Evolutionary conservation across 2,797 vertebrate genomes (phyloP).

Genomic region (Meda fulgida): DNA sequence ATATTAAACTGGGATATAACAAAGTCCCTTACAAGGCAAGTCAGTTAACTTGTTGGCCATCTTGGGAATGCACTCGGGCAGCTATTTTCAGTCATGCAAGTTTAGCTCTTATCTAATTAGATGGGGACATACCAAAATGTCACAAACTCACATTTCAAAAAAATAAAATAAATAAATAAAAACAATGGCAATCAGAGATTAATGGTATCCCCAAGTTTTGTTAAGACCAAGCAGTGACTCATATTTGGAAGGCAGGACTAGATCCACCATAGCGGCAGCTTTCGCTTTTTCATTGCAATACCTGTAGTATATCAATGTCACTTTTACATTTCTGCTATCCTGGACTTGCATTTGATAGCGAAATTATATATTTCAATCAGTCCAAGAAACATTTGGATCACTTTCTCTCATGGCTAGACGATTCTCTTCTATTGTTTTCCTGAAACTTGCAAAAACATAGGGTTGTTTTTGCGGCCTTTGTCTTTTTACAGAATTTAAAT

Average conservation of each 20-base stretch:
- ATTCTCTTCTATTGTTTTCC: background rate
- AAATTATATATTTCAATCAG: background rate
- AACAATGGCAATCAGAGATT: background rate
- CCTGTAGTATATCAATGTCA: background rate
- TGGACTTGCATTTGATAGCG: background rate
- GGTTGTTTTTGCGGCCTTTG: background rate
- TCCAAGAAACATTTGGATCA: background rate
- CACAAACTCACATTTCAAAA: background rate
- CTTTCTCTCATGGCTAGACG: background rate
- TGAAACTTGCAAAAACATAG: background rate
- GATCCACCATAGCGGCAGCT: background rate
- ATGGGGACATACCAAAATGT: background rate
- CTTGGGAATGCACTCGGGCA: background rate
- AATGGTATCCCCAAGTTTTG: background rate
- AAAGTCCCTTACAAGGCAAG: slow-evolving; percentile 1
- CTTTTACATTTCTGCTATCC: background rate
- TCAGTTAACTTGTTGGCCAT: background rate
- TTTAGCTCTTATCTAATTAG: slow-evolving; percentile 10
- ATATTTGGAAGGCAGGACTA: background rate
- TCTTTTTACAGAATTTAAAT: background rate
- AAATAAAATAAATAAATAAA: background rate
- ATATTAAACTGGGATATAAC: slow-evolving; percentile 15
- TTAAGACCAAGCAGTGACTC: background rate
- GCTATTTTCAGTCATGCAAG: slow-evolving; percentile 8
- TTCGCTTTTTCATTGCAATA: background rate